Evolutionary conservation across 2,113 vertebrate species (phyloP).

Genomic region (Chlorocebus sabaeus): DNA sequence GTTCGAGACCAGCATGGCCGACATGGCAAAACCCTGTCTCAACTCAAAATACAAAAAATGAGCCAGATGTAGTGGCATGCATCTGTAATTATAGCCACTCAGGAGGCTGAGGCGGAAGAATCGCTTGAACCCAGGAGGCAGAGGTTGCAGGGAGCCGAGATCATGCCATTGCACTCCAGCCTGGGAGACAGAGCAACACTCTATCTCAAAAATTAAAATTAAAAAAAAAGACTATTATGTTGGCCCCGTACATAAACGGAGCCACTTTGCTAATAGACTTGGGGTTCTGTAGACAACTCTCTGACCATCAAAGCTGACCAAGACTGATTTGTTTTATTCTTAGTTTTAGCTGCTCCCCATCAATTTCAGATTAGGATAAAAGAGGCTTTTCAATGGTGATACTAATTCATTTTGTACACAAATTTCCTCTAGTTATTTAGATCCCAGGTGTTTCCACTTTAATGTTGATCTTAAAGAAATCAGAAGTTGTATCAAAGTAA

Average conservation of each 20-base stretch:
- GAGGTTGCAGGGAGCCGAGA: too few relatives aligned
- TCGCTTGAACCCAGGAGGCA: too few relatives aligned
- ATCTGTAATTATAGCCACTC: too few relatives aligned
- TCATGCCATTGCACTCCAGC: too few relatives aligned
- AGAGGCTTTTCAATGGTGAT: background rate
- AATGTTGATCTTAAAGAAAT: slow-evolving; percentile 43
- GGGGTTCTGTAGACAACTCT: fast-evolving
- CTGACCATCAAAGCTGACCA: background rate
- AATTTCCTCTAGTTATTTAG: background rate
- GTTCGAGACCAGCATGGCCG: too few relatives aligned
- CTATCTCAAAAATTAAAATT: too few relatives aligned
- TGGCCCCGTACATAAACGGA: background rate
- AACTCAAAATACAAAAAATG: too few relatives aligned
- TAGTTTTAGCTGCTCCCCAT: background rate
- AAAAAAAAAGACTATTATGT: background rate
- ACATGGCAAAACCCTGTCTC: too few relatives aligned
- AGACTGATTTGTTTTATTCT: background rate
- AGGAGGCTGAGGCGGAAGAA: too few relatives aligned
- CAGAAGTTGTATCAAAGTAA: slow-evolving; percentile 49
- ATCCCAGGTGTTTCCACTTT: background rate
- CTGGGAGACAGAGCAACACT: too few relatives aligned
- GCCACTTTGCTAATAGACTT: background rate
- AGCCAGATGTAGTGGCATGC: too few relatives aligned
- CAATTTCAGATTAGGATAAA: background rate
- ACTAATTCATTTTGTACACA: slow-evolving; percentile 2